These are phyloP conservation scores for Caenorhabditis angaria DNA, from an alignment of 2,888 invertebrate species.

Conservation along the genomic window DNA sequence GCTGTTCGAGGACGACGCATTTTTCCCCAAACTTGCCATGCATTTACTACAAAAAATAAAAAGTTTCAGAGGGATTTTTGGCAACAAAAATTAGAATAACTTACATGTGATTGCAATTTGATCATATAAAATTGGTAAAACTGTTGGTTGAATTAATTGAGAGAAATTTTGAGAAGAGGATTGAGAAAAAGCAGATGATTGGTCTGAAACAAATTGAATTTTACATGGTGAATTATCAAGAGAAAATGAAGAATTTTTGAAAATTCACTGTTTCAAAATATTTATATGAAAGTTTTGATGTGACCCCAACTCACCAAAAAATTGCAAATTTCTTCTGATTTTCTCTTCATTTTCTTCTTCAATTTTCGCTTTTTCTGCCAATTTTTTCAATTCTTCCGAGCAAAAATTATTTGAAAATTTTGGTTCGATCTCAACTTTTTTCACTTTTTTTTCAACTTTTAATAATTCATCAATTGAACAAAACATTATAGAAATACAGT, in stretches of 20 bases:
- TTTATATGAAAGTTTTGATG: neutral
- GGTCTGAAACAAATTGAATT: too few species aligned
- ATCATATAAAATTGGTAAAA: conserved; percentile 54
- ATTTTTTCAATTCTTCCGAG: conserved; percentile 30
- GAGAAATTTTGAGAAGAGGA: conserved; percentile 22
- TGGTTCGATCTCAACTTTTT: neutral
- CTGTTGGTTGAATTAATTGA: conserved; percentile 31
- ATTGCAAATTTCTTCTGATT: neutral
- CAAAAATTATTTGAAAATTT: conserved; percentile 33
- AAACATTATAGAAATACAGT: conserved; percentile 30
- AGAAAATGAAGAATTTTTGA: neutral
- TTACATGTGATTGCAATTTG: conserved; percentile 52
- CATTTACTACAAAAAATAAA: conserved; percentile 61
- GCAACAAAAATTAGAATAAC: neutral
- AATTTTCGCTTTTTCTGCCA: conserved; percentile 23
- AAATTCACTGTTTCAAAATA: neutral
- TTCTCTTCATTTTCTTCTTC: neutral
- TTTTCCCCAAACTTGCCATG: conserved; percentile 77
- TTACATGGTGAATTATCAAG: too few species aligned
- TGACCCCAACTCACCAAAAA: neutral
- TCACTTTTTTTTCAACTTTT: conserved; percentile 9
- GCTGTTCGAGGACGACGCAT: conserved; percentile 93
- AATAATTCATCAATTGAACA: conserved; percentile 39
- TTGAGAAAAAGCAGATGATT: neutral
- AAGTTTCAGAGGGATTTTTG: neutral